A percentile compares a stretch with the other conserved stretches of the same genome.
Evolutionary conservation across 2,888 invertebrate genomes (phyloP).

Genomic region (Odontocolon sp.): DNA sequence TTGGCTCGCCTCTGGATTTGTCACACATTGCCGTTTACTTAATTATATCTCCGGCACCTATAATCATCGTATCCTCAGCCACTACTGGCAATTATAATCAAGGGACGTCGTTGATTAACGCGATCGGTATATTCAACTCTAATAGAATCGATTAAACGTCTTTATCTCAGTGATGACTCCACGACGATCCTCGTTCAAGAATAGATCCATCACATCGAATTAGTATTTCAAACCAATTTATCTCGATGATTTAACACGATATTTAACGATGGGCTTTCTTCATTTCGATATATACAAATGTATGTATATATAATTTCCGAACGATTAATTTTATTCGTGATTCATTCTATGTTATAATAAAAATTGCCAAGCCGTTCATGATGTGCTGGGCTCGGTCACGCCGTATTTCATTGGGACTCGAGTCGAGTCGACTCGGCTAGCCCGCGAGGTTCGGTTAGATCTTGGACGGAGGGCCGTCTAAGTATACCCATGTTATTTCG

Average conservation of each 20-base stretch:
- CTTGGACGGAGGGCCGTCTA: conserved; percentile 78
- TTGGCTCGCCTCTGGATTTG: conserved; percentile 41
- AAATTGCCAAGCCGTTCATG: conserved; percentile 7
- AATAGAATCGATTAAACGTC: background rate
- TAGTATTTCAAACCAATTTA: background rate
- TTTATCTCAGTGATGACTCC: conserved; percentile 5
- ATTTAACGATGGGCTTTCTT: background rate
- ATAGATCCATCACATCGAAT: background rate
- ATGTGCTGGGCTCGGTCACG: conserved; percentile 43
- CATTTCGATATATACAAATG: background rate
- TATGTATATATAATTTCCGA: no score
- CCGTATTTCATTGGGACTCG: conserved; percentile 74
- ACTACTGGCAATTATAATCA: conserved; percentile 32
- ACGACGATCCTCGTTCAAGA: background rate
- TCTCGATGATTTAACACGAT: background rate
- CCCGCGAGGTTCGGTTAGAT: conserved; percentile 69
- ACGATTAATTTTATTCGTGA: conserved; percentile 14
- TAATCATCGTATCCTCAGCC: background rate
- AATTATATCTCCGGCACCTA: conserved; percentile 8
- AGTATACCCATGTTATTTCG: conserved; percentile 80
- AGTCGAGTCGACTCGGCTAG: conserved; percentile 37
- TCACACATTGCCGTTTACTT: conserved; percentile 16
- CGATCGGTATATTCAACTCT: background rate
- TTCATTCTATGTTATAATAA: background rate
- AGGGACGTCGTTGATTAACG: conserved; percentile 19